Conservation (phyloP, 1,140 invertebrate species). For the Diorhabda elongata region DNA sequence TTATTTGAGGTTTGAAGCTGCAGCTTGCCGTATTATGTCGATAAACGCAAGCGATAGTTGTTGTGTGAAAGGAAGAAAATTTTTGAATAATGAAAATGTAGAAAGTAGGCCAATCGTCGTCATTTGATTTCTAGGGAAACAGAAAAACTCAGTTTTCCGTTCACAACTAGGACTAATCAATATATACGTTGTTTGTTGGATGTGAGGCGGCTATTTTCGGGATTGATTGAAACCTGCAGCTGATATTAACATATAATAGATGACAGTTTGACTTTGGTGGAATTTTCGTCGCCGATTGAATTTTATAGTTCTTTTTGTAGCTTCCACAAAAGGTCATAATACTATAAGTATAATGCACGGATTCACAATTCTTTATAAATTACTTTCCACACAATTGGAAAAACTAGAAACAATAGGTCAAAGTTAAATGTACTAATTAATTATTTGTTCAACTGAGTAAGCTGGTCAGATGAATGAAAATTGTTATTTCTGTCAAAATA, state of each 20-base stretch:
- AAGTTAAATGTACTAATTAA: no score
- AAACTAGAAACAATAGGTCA: no score
- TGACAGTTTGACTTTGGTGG: neutral
- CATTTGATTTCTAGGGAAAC: neutral
- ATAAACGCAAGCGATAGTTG: neutral
- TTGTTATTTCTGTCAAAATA: no score
- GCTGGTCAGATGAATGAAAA: no score
- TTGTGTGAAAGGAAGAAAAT: neutral
- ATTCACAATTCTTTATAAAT: no score
- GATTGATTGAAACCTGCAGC: neutral
- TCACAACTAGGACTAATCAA: neutral
- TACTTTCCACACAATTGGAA: no score
- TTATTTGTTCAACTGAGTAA: no score
- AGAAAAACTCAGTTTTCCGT: neutral
- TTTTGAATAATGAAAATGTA: neutral
- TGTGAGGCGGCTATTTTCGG: neutral
- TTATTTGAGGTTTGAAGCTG: slow-evolving; percentile 2
- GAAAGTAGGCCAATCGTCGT: neutral
- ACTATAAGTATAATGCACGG: no score
- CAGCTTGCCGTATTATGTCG: neutral
- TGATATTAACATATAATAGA: neutral
- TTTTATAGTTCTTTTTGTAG: no score
- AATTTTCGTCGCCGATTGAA: no score
- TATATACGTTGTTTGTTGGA: neutral
- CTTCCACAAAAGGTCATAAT: no score